Conservation (phyloP, 2,888 invertebrate species). For the Nudaria mundana region DNA sequence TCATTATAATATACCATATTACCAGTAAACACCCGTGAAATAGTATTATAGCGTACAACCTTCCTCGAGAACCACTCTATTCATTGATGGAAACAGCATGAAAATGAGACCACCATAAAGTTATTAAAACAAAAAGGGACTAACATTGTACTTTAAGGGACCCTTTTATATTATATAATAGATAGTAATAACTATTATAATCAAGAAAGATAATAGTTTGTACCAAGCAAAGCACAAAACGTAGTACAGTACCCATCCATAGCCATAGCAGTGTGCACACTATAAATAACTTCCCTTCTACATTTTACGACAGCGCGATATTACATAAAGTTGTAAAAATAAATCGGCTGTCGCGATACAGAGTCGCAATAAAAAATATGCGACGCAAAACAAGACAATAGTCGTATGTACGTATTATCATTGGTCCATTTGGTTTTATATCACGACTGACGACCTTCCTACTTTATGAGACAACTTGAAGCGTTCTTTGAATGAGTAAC, state of each 20-base stretch:
- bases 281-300: conserved; percentile 29
- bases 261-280: conserved; percentile 15
- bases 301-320: conserved; percentile 30
- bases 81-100: no score
- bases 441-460: conserved; percentile 44
- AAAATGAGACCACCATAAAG: no score
- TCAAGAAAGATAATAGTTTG: no score
- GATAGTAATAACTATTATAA: no score
- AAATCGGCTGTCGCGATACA: conserved; percentile 44
- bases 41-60: no score
- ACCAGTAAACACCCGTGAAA: no score
- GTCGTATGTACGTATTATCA: conserved; percentile 59
- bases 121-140: no score
- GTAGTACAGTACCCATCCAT: conserved; percentile 17
- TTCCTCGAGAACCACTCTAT: no score
- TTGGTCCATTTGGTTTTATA: conserved; percentile 70
- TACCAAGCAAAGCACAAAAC: conserved; percentile 20
- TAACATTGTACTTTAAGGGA: no score
- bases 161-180: no score
- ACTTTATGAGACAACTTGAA: conserved; percentile 22
- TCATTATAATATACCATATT: no score
- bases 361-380: conserved; percentile 42
- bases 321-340: conserved; percentile 38
- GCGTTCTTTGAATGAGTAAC: conserved; percentile 7
- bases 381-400: conserved; percentile 55